These are phyloP conservation scores for Hylia prasina DNA, from an alignment of 2,113 vertebrate species.

Conservation along the genomic window DNA sequence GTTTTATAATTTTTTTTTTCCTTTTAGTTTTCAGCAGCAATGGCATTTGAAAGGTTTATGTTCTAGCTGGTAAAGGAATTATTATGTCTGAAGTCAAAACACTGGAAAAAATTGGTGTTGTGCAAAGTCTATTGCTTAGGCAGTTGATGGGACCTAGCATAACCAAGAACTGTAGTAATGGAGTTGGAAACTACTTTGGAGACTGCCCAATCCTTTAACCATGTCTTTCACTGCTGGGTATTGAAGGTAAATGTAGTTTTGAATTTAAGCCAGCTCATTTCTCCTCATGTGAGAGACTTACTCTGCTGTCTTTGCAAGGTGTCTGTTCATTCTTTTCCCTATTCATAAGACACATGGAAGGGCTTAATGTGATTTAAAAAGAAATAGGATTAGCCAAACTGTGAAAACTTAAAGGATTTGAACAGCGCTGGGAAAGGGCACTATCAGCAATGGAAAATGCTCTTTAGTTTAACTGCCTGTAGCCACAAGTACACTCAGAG, in stretches of 20 bases:
- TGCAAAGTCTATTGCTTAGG: neutral
- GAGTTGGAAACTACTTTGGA: neutral
- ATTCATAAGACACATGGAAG: conserved; percentile 55
- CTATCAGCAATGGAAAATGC: neutral
- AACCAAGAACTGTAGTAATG: neutral
- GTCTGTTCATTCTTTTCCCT: conserved; percentile 65
- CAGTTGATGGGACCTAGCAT: neutral
- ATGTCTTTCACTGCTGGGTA: neutral
- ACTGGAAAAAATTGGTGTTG: neutral
- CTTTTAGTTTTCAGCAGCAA: neutral
- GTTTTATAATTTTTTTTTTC: neutral
- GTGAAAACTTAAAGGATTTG: conserved; percentile 55
- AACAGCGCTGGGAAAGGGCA: neutral
- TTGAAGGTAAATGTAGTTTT: conserved; percentile 45
- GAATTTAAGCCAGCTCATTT: conserved; percentile 44
- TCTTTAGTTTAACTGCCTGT: neutral
- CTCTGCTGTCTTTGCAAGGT: conserved; percentile 67
- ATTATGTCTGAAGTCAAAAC: neutral
- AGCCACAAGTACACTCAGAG: neutral
- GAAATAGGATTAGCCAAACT: conserved; percentile 66
- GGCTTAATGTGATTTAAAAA: conserved; percentile 68
- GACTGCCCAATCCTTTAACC: neutral
- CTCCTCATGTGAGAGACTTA: conserved; percentile 12
- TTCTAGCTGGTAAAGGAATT: neutral
- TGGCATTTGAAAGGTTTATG: neutral